These are phyloP conservation scores for Andricus curvator DNA, from an alignment of 2,888 invertebrate species.

Conservation along the genomic window DNA sequence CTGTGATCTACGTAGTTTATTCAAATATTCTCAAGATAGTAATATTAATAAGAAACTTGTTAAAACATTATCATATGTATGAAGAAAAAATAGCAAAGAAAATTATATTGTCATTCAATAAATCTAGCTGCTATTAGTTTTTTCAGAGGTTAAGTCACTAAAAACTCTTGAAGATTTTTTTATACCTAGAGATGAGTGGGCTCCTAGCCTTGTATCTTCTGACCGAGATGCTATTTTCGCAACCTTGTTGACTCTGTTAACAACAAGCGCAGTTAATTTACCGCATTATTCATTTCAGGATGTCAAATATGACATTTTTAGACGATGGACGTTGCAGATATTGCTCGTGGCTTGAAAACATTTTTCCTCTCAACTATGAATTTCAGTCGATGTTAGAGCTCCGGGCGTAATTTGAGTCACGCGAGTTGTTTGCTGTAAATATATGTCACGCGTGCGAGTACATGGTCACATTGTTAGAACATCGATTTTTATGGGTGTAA, in stretches of 20 bases:
- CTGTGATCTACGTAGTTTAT: too few relatives aligned
- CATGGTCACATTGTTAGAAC: not conserved
- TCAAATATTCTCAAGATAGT: too few relatives aligned
- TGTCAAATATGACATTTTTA: not conserved
- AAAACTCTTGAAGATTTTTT: constrained; percentile 1
- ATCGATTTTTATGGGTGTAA: not conserved
- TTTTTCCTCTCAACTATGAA: not conserved
- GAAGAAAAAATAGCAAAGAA: too few relatives aligned
- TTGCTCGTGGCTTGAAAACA: not conserved
- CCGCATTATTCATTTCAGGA: not conserved
- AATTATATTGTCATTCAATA: too few relatives aligned
- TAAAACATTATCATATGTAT: too few relatives aligned
- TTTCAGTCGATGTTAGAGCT: not conserved
- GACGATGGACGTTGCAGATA: not conserved
- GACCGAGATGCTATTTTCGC: constrained; percentile 19
- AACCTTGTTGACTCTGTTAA: constrained; percentile 23
- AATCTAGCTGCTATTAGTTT: not conserved
- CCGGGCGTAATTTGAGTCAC: not conserved
- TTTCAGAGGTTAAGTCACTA: not conserved
- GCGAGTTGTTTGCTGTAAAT: constrained; percentile 11
- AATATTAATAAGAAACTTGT: too few relatives aligned
- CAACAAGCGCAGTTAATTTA: constrained; percentile 10
- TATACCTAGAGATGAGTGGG: constrained; percentile 4
- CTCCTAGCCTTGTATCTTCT: constrained; percentile 34
- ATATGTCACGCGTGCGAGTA: constrained; percentile 9